Conservation (phyloP, 2,113 vertebrate genomes). For the Laterallus jamaicensis region DNA sequence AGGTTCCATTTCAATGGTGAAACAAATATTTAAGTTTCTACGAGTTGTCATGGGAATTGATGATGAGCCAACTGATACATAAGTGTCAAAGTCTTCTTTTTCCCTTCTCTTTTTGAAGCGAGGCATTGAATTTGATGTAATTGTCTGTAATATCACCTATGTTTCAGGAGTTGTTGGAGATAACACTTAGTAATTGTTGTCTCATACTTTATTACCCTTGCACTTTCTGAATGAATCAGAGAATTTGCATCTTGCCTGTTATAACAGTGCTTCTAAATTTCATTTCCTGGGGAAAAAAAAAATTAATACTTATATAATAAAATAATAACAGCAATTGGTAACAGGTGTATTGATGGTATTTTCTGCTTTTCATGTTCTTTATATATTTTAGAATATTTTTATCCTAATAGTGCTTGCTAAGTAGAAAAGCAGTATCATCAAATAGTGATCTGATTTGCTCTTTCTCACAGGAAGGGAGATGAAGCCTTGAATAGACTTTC, state of each 20-base stretch:
- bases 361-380: neutral
- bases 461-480: constrained; percentile 37
- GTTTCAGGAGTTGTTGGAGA: neutral
- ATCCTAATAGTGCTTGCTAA: neutral
- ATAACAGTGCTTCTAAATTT: neutral
- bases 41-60: neutral
- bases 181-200: neutral
- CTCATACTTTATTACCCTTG: neutral
- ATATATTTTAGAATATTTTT: neutral
- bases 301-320: neutral
- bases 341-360: neutral
- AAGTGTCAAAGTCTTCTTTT: neutral
- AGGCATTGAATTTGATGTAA: neutral
- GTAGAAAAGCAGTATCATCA: constrained; percentile 9
- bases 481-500: constrained; percentile 22
- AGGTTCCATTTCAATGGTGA: neutral
- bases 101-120: neutral
- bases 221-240: neutral
- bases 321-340: neutral
- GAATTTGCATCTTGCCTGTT: neutral
- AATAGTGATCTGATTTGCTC: neutral
- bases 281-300: neutral
- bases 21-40: neutral
- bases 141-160: neutral
- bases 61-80: neutral